These are phyloP conservation scores for Tupaia chinensis DNA, from an alignment of 2,113 vertebrate species.

Conservation along the genomic window DNA sequence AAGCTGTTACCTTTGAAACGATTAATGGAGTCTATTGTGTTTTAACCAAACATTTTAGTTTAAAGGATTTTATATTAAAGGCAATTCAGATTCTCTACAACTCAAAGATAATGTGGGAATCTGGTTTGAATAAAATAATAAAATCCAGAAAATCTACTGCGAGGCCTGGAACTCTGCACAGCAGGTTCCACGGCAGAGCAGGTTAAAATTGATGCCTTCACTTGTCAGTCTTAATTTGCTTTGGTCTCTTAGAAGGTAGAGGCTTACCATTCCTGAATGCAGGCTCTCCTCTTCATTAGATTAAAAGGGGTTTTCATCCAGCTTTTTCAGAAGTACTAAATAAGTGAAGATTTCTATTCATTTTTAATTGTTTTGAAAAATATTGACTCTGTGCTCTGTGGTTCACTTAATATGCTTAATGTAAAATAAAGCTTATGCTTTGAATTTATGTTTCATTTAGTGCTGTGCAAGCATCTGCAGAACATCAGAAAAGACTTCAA, in stretches of 20 bases:
- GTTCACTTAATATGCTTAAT: conserved; percentile 79
- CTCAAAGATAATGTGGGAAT: conserved; percentile 81
- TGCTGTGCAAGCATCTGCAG: conserved; percentile 94
- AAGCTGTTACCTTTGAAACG: conserved; percentile 79
- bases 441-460: conserved; percentile 89
- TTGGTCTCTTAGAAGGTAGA: conserved; percentile 75
- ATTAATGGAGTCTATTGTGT: conserved; percentile 79
- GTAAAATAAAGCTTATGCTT: conserved; percentile 82
- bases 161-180: conserved; percentile 69
- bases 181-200: conserved; percentile 77
- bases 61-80: conserved; percentile 84
- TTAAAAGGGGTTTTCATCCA: conserved; percentile 68
- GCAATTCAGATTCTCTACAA: conserved; percentile 79
- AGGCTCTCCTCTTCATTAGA: conserved; percentile 67
- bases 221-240: conserved; percentile 79
- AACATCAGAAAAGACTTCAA: conserved; percentile 97
- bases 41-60: conserved; percentile 83
- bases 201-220: conserved; percentile 70
- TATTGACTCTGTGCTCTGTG: conserved; percentile 78
- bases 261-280: conserved; percentile 32
- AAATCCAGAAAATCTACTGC: conserved; percentile 79
- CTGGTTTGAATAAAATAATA: conserved; percentile 85
- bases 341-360: conserved; percentile 74
- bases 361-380: conserved; percentile 80
- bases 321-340: conserved; percentile 75